Percentiles rank a stretch among this genome's conserved stretches.
Evolutionary conservation across 2,888 invertebrate genomes (phyloP).

Genomic region (Aricia artaxerxes): DNA sequence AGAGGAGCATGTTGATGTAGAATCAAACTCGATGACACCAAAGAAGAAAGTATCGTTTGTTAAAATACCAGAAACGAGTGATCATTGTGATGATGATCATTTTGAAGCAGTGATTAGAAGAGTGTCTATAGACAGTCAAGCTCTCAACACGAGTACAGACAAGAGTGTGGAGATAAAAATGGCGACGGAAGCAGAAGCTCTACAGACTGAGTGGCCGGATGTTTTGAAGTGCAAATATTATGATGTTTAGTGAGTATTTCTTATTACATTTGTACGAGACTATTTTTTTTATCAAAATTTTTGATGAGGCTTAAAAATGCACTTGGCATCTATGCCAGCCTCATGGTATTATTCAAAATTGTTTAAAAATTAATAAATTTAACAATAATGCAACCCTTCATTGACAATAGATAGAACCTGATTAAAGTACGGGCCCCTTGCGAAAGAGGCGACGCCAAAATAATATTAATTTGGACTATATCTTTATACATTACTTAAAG

Average conservation of each 20-base stretch:
- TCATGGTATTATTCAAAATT: too few relatives aligned
- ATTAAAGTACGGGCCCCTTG: too few relatives aligned
- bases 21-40: conserved; percentile 61
- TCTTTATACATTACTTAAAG: too few relatives aligned
- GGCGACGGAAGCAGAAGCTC: conserved; percentile 62
- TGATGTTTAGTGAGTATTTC: conserved; percentile 85
- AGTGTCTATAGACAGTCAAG: neutral
- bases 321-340: too few relatives aligned
- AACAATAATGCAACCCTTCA: too few relatives aligned
- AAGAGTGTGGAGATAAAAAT: conserved; percentile 61
- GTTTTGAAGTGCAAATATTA: conserved; percentile 82
- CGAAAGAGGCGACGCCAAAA: too few relatives aligned
- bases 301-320: too few relatives aligned
- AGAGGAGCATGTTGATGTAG: conserved; percentile 52
- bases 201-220: conserved; percentile 79
- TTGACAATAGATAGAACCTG: too few relatives aligned
- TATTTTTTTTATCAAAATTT: too few relatives aligned
- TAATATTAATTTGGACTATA: too few relatives aligned
- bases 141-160: conserved; percentile 55
- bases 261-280: neutral
- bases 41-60: conserved; percentile 68
- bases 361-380: too few relatives aligned
- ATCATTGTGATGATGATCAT: neutral
- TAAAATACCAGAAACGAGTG: conserved; percentile 55
- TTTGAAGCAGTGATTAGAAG: neutral